A percentile compares a stretch with the other conserved stretches of the same genome.
Evolutionary conservation across 2,888 invertebrate genomes (phyloP).

Genomic region (Pardosa pseudoannulata): DNA sequence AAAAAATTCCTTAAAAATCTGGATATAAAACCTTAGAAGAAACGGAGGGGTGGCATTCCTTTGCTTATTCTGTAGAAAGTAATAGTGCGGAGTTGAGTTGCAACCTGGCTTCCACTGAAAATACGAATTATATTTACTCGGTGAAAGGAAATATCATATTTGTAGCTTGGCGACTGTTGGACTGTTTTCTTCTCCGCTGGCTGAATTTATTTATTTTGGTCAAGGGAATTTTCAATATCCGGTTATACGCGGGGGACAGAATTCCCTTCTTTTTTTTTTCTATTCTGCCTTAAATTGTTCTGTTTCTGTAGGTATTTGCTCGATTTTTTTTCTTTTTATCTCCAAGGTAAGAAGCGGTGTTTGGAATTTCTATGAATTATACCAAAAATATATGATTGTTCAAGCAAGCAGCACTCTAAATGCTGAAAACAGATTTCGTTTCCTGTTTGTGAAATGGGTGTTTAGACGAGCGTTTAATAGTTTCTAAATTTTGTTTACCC

Average conservation of each 20-base stretch:
- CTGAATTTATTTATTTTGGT: slow-evolving; percentile 50
- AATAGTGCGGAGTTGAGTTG: slow-evolving; percentile 43
- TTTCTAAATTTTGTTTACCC: no score
- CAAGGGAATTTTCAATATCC: slow-evolving; percentile 41
- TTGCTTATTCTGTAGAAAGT: slow-evolving; percentile 53
- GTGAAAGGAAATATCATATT: slow-evolving; percentile 62
- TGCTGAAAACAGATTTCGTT: no score
- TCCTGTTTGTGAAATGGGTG: no score
- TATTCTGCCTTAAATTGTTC: neutral
- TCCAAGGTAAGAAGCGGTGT: no score
- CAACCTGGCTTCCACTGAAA: slow-evolving; percentile 30
- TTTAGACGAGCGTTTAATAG: no score
- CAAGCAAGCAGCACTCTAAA: no score
- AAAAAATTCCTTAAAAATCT: neutral
- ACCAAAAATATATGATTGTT: no score
- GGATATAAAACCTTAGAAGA: neutral
- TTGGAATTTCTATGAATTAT: no score
- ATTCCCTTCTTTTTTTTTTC: neutral
- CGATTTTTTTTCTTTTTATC: no score
- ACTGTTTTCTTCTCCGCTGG: slow-evolving; percentile 12
- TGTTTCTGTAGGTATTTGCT: neutral
- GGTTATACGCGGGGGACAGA: neutral
- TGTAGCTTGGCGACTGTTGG: slow-evolving; percentile 23
- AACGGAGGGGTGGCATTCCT: neutral
- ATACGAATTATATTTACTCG: slow-evolving; percentile 57